Base-by-base conservation (phyloP, 2,888 invertebrate species). In the Phoronis australis region DNA sequence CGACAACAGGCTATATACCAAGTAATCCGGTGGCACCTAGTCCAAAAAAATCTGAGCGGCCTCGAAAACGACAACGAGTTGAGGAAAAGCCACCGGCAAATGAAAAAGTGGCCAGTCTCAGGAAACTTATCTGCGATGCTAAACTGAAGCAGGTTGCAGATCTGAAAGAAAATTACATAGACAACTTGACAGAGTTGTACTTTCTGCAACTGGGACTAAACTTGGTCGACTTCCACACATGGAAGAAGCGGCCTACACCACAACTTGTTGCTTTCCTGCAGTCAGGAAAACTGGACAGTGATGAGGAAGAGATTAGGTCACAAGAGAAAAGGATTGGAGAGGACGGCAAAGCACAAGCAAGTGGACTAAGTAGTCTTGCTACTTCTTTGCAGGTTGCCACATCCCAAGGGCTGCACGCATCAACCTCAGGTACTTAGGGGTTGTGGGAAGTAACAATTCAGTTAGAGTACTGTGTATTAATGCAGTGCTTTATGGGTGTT, bases 171-270 rank as follows among this genome's bases (percentile, higher is more conserved):
- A 69, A 59, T 26, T 78, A 77, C 59, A 64, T 66, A 50, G 76
- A 78, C 45, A 68, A 76, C 53, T 59, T 78, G 51, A 84, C 87
- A 64, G 92, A 93, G 80, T 81, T 88, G 68, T 93, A 86, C 81
- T 92, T 88, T 79, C 83, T 93, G 65, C 88, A 90, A 79, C 84
- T 84, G 65, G 87, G 87, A 63, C 89, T 90, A 56, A 89, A 90
- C 79, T 84, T 92, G 82, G 85, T 90, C 84, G 93, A 94, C 76
- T 89, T 87, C 78, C 84, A 84, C 62, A 81, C 83, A 62, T 93
- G 90, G 87, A 85, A 87, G 62, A 90, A 89, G 77, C 82, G 87
- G 65, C 86, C 89, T 58, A 66, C 72, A 3, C 83, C 86, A 52
- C 85, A 86, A 73, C 85, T 88, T 69, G 72, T 86, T 53, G 83